Evolutionary conservation across 2,797 vertebrate genomes (phyloP).

Genomic region (Tokudaia muenninki): DNA sequence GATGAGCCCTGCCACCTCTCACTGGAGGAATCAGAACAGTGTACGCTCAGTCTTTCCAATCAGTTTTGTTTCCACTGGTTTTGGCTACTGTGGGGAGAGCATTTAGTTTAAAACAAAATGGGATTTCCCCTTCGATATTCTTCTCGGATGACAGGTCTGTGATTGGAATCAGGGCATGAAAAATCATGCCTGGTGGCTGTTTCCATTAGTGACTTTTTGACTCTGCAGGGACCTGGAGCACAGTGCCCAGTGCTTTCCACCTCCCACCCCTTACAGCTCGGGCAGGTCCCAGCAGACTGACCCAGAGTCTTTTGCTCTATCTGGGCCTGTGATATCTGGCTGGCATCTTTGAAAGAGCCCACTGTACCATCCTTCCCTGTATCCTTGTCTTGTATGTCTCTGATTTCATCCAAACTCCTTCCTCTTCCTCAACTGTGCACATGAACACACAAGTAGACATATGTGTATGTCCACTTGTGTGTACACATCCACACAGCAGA

Average conservation of each 20-base stretch:
- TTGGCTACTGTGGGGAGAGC: constrained; percentile 49
- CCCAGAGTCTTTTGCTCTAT: not conserved
- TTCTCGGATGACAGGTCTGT: constrained; percentile 80
- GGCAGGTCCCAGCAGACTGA: constrained; percentile 1
- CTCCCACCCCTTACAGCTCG: not conserved
- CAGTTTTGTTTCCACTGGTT: constrained; percentile 61
- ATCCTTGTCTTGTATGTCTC: not conserved
- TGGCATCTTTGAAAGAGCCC: not conserved
- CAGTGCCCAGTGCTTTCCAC: not conserved
- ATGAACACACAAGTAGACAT: fast-evolving
- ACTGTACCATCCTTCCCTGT: fast-evolving
- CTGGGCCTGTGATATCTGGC: not conserved
- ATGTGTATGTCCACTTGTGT: not conserved
- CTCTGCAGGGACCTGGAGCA: constrained; percentile 69
- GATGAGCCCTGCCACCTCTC: constrained; percentile 29
- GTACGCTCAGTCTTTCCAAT: constrained; percentile 37
- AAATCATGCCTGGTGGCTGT: constrained; percentile 75
- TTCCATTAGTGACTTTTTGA: constrained; percentile 76
- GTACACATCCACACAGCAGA: not conserved
- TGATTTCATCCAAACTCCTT: not conserved
- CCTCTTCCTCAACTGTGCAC: not conserved
- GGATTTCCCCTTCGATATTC: constrained; percentile 77
- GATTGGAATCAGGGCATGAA: constrained; percentile 81
- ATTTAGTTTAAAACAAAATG: constrained; percentile 75
- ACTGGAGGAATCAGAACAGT: not conserved